phyloP scores from a whole-genome alignment of 2,113 vertebrate genomes.

The Monarcha castaneiventris region DNA sequence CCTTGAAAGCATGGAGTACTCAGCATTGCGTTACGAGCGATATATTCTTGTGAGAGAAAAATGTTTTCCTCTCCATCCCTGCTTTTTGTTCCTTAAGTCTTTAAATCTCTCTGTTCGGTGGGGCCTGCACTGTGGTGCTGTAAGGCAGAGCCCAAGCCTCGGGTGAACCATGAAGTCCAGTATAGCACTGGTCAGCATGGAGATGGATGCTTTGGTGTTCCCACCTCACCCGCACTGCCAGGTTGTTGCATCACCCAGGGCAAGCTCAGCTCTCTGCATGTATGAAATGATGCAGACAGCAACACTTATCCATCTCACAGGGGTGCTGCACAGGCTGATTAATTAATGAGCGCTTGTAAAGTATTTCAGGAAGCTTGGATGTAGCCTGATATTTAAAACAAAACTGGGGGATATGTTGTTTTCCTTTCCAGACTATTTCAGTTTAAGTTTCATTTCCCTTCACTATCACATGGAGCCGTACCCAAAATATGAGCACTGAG shows the following conservation, averaged over 20 bases:
- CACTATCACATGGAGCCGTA: not conserved
- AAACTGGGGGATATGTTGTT: not conserved
- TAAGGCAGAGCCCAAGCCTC: not conserved
- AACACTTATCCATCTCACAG: not conserved
- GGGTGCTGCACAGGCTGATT: not conserved
- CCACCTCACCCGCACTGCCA: not conserved
- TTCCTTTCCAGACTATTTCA: not conserved
- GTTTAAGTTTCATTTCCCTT: not conserved
- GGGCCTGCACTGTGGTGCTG: not conserved
- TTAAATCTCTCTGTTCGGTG: not conserved
- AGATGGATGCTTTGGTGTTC: not conserved
- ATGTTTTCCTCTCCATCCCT: not conserved
- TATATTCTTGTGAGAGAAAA: not conserved
- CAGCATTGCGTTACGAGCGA: not conserved
- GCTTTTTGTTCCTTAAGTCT: not conserved
- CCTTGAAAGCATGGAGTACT: not conserved
- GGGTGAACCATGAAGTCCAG: no score
- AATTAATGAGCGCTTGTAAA: not conserved
- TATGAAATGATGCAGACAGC: not conserved
- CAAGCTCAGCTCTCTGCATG: not conserved
- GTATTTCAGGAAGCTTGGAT: not conserved
- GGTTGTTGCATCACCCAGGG: not conserved
- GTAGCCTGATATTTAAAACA: not conserved
- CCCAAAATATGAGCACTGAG: not conserved
- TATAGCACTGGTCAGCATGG: not conserved